phyloP scores from a whole-genome alignment of 2,888 invertebrate genomes.

The Galerucella calmariensis region DNA sequence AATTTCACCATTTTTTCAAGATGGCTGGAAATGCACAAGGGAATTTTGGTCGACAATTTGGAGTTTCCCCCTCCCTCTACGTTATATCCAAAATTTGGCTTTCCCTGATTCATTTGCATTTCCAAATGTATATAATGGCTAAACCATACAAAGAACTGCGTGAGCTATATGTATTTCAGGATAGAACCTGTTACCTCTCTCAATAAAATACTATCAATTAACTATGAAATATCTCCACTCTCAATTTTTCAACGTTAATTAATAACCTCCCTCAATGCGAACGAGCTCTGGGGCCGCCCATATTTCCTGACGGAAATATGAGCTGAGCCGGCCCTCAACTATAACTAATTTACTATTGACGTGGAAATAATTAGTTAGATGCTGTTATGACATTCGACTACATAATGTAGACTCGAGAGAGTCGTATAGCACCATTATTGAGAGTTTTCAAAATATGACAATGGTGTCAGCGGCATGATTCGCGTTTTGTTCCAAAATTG shows the following conservation, averaged over 20 bases:
- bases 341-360: constrained; percentile 47
- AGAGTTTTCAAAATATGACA: constrained; percentile 33
- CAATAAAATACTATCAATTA: too few species aligned
- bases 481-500: constrained; percentile 29
- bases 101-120: too few species aligned
- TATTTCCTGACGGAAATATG: constrained; percentile 25
- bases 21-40: too few species aligned
- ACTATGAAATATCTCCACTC: neutral
- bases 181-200: too few species aligned
- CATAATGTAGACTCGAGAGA: constrained; percentile 38
- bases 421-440: constrained; percentile 31
- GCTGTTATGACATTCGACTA: constrained; percentile 39
- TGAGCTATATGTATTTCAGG: too few species aligned
- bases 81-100: too few species aligned
- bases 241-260: neutral
- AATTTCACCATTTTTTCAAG: too few species aligned
- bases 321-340: constrained; percentile 22
- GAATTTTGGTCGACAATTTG: too few species aligned
- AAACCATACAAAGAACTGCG: too few species aligned
- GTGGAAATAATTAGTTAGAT: constrained; percentile 46
- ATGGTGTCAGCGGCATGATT: constrained; percentile 29
- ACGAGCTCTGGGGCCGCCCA: constrained; percentile 3
- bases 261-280: neutral
- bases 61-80: too few species aligned
- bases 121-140: too few species aligned